Evolutionary conservation across 1,140 invertebrate genomes (phyloP).

Genomic region (Drosophila littoralis): DNA sequence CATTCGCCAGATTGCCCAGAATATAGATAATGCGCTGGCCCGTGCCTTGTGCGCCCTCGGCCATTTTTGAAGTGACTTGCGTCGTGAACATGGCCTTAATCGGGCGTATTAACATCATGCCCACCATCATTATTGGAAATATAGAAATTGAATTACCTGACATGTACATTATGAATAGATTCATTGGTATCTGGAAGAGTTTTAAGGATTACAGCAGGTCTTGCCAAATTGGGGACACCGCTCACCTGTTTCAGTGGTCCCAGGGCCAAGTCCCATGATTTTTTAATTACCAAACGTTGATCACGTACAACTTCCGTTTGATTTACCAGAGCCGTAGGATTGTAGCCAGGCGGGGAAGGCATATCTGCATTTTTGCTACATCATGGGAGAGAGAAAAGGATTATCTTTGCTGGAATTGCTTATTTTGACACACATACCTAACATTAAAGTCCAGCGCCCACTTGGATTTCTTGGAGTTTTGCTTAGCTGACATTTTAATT

Average conservation of each 20-base stretch:
- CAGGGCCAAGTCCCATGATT: slow-evolving; percentile 98
- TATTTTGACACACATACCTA: slow-evolving; percentile 44
- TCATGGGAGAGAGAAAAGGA: slow-evolving; percentile 9
- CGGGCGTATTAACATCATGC: slow-evolving; percentile 98
- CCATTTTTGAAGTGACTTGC: slow-evolving; percentile 96
- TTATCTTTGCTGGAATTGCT: neutral
- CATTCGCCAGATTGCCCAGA: slow-evolving; percentile 96
- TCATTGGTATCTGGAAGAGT: slow-evolving; percentile 93
- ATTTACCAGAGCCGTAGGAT: slow-evolving; percentile 88
- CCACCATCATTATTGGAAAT: slow-evolving; percentile 99
- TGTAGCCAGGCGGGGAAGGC: slow-evolving; percentile 93
- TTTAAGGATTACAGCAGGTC: neutral
- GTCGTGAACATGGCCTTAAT: slow-evolving; percentile 97
- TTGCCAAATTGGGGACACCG: neutral
- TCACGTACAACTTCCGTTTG: slow-evolving; percentile 91
- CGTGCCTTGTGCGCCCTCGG: slow-evolving; percentile 95
- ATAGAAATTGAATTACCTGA: slow-evolving; percentile 99
- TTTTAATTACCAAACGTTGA: slow-evolving; percentile 94
- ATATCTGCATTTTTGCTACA: slow-evolving; percentile 85
- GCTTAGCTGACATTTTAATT: slow-evolving; percentile 73
- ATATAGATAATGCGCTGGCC: slow-evolving; percentile 98
- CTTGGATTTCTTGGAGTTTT: slow-evolving; percentile 73
- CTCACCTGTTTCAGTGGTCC: slow-evolving; percentile 89
- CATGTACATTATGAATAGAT: slow-evolving; percentile 99
- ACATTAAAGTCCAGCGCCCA: slow-evolving; percentile 79